Base-by-base conservation (phyloP, 2,797 vertebrate species). In the Phoeniculus purpureus region DNA sequence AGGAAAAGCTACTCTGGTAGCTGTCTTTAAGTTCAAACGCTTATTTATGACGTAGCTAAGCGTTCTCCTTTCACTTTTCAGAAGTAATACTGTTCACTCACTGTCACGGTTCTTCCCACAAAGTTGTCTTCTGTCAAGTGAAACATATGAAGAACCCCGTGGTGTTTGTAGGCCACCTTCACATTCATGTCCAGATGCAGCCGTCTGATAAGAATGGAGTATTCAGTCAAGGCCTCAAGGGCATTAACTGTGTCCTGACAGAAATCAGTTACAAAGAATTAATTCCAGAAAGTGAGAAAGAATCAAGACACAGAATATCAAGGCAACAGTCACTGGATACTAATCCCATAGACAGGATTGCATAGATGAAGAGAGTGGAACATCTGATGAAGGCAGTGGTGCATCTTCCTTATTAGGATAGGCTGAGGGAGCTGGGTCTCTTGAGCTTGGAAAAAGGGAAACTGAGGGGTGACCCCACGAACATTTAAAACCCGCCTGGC, bases 191-290 rank as follows among this genome's bases (percentile, higher is more conserved):
- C 66, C 90, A 99, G 95, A 11, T 3, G 29, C 6, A 98, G 87
- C 25, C 93, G 94, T 73, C 94, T 95, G 50, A 91, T 26, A 32
- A 98, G 37, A 27, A 96, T 93, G 64, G 96, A 98, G 96, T 99
- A 98, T 87, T 98, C 98, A 9, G 98, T 98, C 90, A 99, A 51
- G 4, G 98, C 98, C 86, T 99, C 98, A 4, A 99, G 97, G 67
- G 98, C 98, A 87, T 98, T 96, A 37, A 98, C 91, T 1, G 98
- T 98, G 95, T 99, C 99, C 99, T 99, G 94, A 68, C 70, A 89
- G 68, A 40, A 93, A 91, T 43, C 14, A 83, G 4, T 29, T 26
- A 92, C 3, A 21, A 67, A 86, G 7, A 81, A 86, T 89, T 78
- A 43, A 72, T 37, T 64, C 15, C 54, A 76, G 26, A 32, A 72